Base-by-base conservation (phyloP, 2,113 vertebrate species). In the Jacana jacana region DNA sequence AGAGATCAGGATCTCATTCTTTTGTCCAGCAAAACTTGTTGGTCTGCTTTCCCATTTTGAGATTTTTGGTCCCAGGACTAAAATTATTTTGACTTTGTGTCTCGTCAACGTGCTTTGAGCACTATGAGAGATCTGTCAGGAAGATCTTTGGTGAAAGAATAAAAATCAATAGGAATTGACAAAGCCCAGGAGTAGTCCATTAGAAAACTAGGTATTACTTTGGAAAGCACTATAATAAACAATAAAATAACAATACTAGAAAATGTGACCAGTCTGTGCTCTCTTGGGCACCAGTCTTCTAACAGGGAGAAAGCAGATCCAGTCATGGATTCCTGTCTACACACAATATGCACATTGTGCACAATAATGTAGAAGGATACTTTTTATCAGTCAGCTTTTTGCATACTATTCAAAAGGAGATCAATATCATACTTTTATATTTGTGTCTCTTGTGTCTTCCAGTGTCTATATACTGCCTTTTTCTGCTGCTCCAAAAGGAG, bases 141-240 rank as follows among this genome's bases (percentile, higher is more conserved):
- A 75, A 71, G 46, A 63, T 10, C 4, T 55, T 30, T 88, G 16
- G 12, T 66, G 70, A 75, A 84, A 87, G 18, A 63, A 85, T 5
- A 79, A 39, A 86, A 86, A 83, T 81, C 27, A 83, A 35, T 22
- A 69, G 44, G 20, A 72, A 60, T 58, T 76, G 28, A 54, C 22
- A 54, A 0, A 0, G 10, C 35, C 18, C 27, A 55, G 13, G 22
- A 12, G 4, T 17, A 51, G 24, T 73, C 52, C 8, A 18, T 63
- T 64, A 49, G 17, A 64, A 80, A 81, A 10, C 7, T 61, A n/a
- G 20, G 7, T 85, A 46, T 28, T 73, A 28, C 31, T 79, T 66
- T 60, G n/a, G 54, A 93, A 82, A 83, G 3, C 28, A 37, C 13
- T 55, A 14, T 44, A 86, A 87, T 61, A 71, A 80, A 25, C 16